Conservation (phyloP, 2,797 vertebrate genomes). For the Tauraco hartlaubi region DNA sequence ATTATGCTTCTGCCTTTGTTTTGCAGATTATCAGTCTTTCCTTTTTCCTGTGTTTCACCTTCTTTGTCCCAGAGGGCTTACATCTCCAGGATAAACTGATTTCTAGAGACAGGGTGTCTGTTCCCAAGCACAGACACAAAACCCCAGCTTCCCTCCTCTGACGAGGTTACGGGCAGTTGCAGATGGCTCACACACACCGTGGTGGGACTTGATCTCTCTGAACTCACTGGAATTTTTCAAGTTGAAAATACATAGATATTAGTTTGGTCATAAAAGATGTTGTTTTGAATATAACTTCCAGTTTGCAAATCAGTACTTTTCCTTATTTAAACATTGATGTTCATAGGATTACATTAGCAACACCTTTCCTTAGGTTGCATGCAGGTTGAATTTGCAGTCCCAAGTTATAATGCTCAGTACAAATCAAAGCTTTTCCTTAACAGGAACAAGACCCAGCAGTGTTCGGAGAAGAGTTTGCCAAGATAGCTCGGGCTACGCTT, state of each 20-base stretch:
- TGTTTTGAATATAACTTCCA: not conserved
- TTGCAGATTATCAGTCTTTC: not conserved
- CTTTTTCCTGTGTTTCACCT: not conserved
- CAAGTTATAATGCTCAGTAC: not conserved
- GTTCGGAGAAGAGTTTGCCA: conserved; percentile 53
- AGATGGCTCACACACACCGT: accelerated
- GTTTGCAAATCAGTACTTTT: not conserved
- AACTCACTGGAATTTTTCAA: not conserved
- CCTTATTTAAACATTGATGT: not conserved
- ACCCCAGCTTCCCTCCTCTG: not conserved
- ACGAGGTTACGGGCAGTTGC: not conserved
- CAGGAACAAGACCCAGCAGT: conserved; percentile 59
- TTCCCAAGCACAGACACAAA: not conserved
- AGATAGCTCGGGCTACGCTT: not conserved
- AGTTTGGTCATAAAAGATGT: not conserved
- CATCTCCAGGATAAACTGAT: not conserved
- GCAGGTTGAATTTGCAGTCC: not conserved
- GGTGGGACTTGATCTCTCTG: not conserved
- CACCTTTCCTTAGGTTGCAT: not conserved
- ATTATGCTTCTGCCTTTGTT: not conserved
- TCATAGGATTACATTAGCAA: accelerated
- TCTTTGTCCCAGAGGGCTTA: not conserved
- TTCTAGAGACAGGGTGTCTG: not conserved
- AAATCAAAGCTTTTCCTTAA: not conserved
- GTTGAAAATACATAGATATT: not conserved